Conservation (phyloP, 2,888 invertebrate genomes). For the Agriopis aurantiaria region DNA sequence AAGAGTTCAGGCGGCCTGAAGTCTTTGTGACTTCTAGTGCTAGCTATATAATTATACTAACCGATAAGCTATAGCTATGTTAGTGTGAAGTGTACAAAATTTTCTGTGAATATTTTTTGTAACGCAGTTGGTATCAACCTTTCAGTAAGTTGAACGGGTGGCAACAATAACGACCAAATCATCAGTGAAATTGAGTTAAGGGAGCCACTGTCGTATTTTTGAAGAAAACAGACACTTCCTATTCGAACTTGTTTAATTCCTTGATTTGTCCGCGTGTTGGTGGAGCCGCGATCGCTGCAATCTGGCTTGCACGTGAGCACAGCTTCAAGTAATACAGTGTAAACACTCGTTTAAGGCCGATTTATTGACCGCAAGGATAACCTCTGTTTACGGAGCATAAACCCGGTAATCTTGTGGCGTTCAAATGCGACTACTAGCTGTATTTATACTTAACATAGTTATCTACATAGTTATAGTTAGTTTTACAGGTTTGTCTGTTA, state of each 20-base stretch:
- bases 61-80: neutral
- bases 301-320: constrained; percentile 38
- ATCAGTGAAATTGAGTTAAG: neutral
- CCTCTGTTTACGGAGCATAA: constrained; percentile 18
- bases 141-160: constrained; percentile 6
- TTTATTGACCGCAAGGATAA: constrained; percentile 22
- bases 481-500: too few relatives aligned
- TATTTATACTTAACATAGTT: too few relatives aligned
- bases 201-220: neutral
- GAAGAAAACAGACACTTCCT: neutral
- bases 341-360: constrained; percentile 19
- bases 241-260: neutral
- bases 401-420: constrained; percentile 7
- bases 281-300: constrained; percentile 35
- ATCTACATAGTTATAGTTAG: too few relatives aligned
- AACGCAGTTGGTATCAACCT: neutral
- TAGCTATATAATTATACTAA: too few relatives aligned
- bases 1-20: too few relatives aligned
- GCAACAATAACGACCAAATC: neutral
- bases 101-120: neutral
- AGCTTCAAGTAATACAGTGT: constrained; percentile 15
- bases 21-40: too few relatives aligned
- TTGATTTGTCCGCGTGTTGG: constrained; percentile 1
- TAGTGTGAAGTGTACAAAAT: neutral
- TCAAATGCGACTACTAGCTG: neutral